Percentiles rank a stretch among this genome's conserved stretches.
phyloP scores from a whole-genome alignment of 2,113 vertebrate species.

The Hippocampus guttulatus region DNA sequence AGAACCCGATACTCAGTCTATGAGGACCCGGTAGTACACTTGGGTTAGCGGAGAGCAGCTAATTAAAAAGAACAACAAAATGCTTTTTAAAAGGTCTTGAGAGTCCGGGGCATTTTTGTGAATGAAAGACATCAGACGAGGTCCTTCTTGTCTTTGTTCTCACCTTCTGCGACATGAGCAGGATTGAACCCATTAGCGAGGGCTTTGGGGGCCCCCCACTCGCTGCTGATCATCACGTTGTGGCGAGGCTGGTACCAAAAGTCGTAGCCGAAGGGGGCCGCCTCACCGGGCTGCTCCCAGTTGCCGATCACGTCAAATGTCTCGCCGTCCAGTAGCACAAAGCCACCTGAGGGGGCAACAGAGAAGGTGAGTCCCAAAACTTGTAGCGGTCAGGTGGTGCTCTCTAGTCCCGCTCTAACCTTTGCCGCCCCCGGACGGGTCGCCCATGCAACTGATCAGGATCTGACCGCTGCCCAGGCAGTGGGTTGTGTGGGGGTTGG shows the following conservation, averaged over 20 bases:
- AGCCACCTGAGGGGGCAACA: slow-evolving; percentile 72
- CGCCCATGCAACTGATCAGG: slow-evolving; percentile 87
- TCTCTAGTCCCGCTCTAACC: slow-evolving; percentile 63
- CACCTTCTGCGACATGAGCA: slow-evolving; percentile 75
- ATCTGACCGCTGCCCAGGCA: slow-evolving; percentile 86
- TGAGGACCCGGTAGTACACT: not conserved
- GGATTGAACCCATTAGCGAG: slow-evolving; percentile 76
- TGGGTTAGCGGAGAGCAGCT: not conserved
- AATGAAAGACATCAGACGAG: not conserved
- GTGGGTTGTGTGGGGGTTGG: slow-evolving; percentile 84
- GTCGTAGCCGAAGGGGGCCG: slow-evolving; percentile 78
- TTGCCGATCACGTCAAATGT: slow-evolving; percentile 87
- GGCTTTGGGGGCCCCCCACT: slow-evolving; percentile 81
- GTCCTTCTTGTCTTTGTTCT: slow-evolving; percentile 3
- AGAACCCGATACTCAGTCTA: not conserved
- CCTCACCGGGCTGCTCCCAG: slow-evolving; percentile 79
- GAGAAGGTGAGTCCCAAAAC: not conserved
- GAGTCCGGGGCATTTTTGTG: not conserved
- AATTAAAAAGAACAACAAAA: not conserved
- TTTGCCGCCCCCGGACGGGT: slow-evolving; percentile 81
- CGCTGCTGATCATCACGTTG: slow-evolving; percentile 90
- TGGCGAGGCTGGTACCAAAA: slow-evolving; percentile 96
- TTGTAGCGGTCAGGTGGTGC: not conserved
- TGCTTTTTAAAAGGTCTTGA: not conserved
- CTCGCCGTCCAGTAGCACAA: slow-evolving; percentile 85